Evolutionary conservation across 1,140 invertebrate genomes (phyloP), one percentile per base, ranked within the genome.

Genomic region (Cydia pomonella): DNA sequence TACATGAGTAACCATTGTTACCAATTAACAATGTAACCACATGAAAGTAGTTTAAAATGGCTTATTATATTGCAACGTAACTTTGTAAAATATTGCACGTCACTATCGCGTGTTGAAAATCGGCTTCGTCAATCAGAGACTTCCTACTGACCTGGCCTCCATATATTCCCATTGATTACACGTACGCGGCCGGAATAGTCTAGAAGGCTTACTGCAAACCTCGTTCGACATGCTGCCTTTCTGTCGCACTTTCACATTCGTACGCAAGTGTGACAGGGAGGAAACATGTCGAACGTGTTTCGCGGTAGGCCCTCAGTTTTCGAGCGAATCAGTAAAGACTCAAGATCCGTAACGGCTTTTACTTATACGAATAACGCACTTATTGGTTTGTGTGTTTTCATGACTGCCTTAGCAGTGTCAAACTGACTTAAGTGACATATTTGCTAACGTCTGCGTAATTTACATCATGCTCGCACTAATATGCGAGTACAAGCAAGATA

Each of bases 41-140:
- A 59, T 23, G 2, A 59, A 59, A 59, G 53, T 21, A 21, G 7
- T 23, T n/a, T 12, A 18, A 47, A 47, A 53, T 53, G 16, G 50
- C 18, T 53, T n/a, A 18, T 53, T 59, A 23, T 23, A 59, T 59
- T 23, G 53, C n/a, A 59, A 23, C n/a, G 53, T 59, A 59, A 59
- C 53, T 23, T 21, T 53, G 5, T 23, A 53, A 73, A 53, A 73
- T 73, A 53, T 59, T 44, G 44, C 25, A 27, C 50, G 72, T 47
- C 50, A 50, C 50, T 73, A 33, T 73, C 9, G 72, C 73, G 73
- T 73, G 73, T 73, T 53, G 53, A 29, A 62, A 73, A 73, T 73
- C 73, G 29, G 53, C 25, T 53, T 33, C 18, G 6, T 73, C 73
- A 73, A 73, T 73, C 73, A 63, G 73, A 25, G 9, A 73, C 33